phyloP scores from a whole-genome alignment of 2,797 vertebrate species.

The Coregonus sp. region DNA sequence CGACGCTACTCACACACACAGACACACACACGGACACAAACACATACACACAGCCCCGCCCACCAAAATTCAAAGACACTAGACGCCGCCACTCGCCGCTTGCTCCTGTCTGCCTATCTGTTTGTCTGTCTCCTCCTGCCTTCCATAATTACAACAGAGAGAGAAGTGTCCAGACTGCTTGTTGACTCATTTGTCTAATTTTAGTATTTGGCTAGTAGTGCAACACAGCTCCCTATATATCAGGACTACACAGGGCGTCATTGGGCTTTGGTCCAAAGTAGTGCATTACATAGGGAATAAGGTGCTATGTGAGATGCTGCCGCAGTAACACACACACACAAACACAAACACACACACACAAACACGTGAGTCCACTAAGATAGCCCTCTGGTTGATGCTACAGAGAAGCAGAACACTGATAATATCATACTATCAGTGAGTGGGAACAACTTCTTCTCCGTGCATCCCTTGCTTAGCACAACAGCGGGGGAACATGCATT shows the following conservation, averaged over 20 bases:
- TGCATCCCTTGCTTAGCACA: background rate
- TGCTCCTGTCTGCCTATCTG: background rate
- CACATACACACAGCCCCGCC: background rate
- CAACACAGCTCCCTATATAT: background rate
- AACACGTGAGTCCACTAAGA: too few species aligned
- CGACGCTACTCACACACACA: background rate
- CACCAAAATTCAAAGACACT: background rate
- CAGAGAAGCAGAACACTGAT: background rate
- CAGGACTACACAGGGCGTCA: background rate
- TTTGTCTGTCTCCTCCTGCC: background rate
- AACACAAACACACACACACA: background rate
- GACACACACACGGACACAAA: background rate
- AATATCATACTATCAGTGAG: too few species aligned
- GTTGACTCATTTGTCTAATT: background rate
- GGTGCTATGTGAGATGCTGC: background rate
- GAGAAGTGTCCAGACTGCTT: background rate
- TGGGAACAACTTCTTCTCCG: too few species aligned
- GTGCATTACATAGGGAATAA: background rate
- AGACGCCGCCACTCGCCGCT: background rate
- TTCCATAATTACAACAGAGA: background rate
- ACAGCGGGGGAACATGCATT: too few species aligned
- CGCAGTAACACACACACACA: background rate
- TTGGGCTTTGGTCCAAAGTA: background rate
- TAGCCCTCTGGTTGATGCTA: too few species aligned
- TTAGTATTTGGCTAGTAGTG: background rate